These are phyloP conservation scores for Pimephales promelas DNA, from an alignment of 2,113 vertebrate species.

Conservation along the genomic window DNA sequence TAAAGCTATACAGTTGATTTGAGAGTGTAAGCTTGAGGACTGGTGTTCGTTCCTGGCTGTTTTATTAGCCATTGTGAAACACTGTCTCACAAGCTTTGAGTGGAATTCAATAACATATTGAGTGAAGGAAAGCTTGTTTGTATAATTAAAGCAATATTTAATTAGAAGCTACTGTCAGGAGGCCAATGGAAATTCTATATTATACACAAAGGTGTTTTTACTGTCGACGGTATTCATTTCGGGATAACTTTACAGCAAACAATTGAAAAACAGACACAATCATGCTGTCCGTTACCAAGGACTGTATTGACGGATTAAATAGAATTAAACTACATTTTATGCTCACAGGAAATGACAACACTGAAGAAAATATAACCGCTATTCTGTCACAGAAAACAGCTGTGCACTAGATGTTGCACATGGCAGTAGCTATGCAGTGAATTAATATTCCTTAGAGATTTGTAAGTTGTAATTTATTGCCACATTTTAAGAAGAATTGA, in stretches of 20 bases:
- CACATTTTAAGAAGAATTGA: constrained; percentile 21
- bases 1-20: background rate
- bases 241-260: constrained; percentile 4
- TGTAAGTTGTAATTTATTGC: constrained; percentile 41
- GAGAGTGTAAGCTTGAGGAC: background rate
- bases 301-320: constrained; percentile 6
- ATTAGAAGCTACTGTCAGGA: constrained; percentile 29
- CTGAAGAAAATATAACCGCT: background rate
- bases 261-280: background rate
- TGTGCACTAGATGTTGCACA: constrained; percentile 1
- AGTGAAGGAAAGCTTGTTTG: constrained; percentile 27
- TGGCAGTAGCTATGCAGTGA: constrained; percentile 3
- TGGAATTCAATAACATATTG: constrained; percentile 23
- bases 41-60: constrained; percentile 6
- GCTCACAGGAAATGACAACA: constrained; percentile 6
- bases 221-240: background rate
- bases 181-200: constrained; percentile 34
- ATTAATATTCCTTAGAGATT: constrained; percentile 9
- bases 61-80: constrained; percentile 17
- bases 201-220: background rate
- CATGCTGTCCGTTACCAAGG: constrained; percentile 4
- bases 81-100: constrained; percentile 14
- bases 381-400: background rate
- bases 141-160: constrained; percentile 45
- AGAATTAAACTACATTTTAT: constrained; percentile 2